Base-by-base conservation (phyloP, 2,888 invertebrate genomes). In the Lasioglossum zephyrum region DNA sequence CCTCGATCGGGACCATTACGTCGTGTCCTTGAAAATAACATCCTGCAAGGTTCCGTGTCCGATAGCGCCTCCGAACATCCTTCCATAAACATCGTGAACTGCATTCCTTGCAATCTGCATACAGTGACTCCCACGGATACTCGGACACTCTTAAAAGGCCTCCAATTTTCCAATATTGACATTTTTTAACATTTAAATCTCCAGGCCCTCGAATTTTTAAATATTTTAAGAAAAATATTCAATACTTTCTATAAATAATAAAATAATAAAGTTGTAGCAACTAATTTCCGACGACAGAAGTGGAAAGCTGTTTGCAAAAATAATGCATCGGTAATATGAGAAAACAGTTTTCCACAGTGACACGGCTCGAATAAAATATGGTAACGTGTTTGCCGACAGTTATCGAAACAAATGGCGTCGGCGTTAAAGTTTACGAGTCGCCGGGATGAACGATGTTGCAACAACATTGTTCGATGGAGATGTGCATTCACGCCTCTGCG, bases 11-110 rank as follows among this genome's bases (percentile, higher is more conserved):
- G 66, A 18, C 47, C 77, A 47, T 31, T 63, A 26, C 31, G 8
- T 31, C 66, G 63, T 76, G 74, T 16, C 66, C 44, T 16, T 79
- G 53, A 57, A 60, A 72, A 78, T 39, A 22, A 47, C 77, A 39
- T 31, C 41, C 4, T 31, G 49, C n/a, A 6, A 11, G 9, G 11
- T 47, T 69, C n/a, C 22, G 11, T 11, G 39, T 39, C 39, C 39
- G 39, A 69, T 69, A 69, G n/a, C 22, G 22, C 22, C 39, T n/a
- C 2, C 11, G 39, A 22, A 39, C 22, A 3, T 39, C 9, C 22
- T 4, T 39, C 9, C 22, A 39, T 69, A 69, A 39, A 69, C 9
- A 39, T 39, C 39, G 3, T 8, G 9, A 36, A 66, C 18, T 36
- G 18, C 36, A 22, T 26, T 63, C 63, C 63, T 18, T 16, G 63